A percentile compares a stretch with the other conserved stretches of the same genome.
Evolutionary conservation across 2,113 vertebrate genomes (phyloP).

Genomic region (Paradisaea rubra): DNA sequence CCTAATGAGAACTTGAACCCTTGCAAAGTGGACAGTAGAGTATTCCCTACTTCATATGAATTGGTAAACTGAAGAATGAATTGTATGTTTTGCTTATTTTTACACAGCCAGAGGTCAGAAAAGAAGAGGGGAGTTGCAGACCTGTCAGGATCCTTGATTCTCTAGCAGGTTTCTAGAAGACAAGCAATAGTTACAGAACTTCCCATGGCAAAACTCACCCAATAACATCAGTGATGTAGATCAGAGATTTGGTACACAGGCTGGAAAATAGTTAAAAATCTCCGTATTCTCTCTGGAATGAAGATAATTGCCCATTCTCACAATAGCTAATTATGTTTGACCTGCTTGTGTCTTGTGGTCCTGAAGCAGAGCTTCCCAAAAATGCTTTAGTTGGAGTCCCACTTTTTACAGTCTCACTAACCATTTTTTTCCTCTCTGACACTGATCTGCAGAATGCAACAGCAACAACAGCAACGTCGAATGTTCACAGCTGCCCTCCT

Average conservation of each 20-base stretch:
- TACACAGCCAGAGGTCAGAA: background rate
- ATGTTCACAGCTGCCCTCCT: constrained; percentile 69
- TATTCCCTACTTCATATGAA: background rate
- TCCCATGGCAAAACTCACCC: background rate
- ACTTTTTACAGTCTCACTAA: background rate
- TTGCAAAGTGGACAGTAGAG: background rate
- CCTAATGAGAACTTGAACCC: background rate
- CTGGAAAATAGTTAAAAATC: background rate
- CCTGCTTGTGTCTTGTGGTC: background rate
- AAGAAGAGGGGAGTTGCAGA: background rate
- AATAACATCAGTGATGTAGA: background rate
- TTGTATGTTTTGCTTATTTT: background rate
- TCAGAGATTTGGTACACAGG: background rate
- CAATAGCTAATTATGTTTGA: background rate
- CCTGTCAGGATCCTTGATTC: background rate
- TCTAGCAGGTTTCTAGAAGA: background rate
- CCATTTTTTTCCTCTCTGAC: background rate
- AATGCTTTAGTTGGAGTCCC: background rate
- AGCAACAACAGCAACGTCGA: constrained; percentile 61
- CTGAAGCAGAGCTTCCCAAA: background rate
- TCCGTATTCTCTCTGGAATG: background rate
- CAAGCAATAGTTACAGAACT: background rate
- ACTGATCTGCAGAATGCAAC: constrained; percentile 67
- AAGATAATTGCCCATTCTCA: background rate
- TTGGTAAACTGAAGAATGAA: background rate